A percentile compares a stretch with the other conserved stretches of the same genome.
Conservation (phyloP, 2,888 invertebrate species). For the Cactoblastis cactorum region DNA sequence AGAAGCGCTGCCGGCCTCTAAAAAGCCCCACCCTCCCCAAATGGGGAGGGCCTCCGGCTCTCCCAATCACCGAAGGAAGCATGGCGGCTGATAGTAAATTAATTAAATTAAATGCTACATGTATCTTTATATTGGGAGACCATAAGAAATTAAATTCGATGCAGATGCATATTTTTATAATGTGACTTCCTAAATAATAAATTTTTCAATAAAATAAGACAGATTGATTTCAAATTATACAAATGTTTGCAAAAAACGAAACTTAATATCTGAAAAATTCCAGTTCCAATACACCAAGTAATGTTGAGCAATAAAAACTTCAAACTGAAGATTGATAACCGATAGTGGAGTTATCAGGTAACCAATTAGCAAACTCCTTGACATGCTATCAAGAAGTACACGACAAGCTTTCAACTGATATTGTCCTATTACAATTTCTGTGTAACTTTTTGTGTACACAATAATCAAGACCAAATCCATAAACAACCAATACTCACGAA, state of each 20-base stretch:
- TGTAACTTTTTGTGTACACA: conserved; percentile 19
- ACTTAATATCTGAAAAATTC: not conserved
- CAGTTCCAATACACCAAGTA: not conserved
- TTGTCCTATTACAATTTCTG: conserved; percentile 10
- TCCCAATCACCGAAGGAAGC: too few species aligned
- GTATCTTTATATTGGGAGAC: too few species aligned
- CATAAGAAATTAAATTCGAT: too few species aligned
- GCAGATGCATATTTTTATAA: too few species aligned
- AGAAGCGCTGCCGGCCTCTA: too few species aligned
- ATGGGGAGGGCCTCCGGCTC: too few species aligned
- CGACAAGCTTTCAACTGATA: conserved; percentile 15
- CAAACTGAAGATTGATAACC: not conserved
- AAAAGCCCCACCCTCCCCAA: too few species aligned
- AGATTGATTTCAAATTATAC: not conserved
- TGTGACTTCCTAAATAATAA: not conserved
- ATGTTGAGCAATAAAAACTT: not conserved
- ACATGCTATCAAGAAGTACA: conserved; percentile 19
- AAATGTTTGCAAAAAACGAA: not conserved
- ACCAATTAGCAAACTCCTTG: conserved; percentile 19
- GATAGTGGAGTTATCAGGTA: conserved; percentile 14
- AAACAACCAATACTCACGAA: conserved; percentile 25
- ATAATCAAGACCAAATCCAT: conserved; percentile 29
- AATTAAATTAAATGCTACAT: too few species aligned
- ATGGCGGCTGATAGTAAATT: too few species aligned
- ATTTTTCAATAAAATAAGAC: not conserved